Base-by-base conservation (phyloP, 2,888 invertebrate genomes). In the Aphelenchoides bicaudatus region DNA sequence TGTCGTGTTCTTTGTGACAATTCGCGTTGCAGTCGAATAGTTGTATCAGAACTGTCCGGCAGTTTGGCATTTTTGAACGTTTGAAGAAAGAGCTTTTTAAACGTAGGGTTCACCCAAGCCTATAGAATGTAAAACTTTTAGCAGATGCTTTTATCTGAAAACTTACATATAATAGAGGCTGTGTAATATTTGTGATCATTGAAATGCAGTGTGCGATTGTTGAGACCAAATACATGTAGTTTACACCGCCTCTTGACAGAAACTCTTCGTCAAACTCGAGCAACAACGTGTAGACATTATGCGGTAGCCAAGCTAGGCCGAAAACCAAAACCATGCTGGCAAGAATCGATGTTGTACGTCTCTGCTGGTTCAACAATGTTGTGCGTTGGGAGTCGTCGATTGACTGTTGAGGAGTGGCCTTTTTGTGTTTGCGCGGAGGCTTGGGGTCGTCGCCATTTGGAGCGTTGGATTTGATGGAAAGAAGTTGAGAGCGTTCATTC, bases 171-270 rank as follows among this genome's bases (percentile, higher is more conserved):
- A n/a, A n/a, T n/a, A n/a, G n/a, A n/a, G n/a, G n/a, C n/a, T n/a
- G n/a, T n/a, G n/a, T n/a, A n/a, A n/a, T n/a, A 10, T 10, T n/a
- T 21, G 65, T 71, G 6, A 56, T 55, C 68, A 67, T 67, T 19
- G 68, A 70, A 50, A 67, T 50, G 38, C 69, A 70, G 63, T 75
- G 75, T 4, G 70, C 70, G 29, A 71, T 67, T 67, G 68, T 65
- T 27, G 75, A 72, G 1, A 70, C 64, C 27, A 75, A 58, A 31
- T 75, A 75, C 5, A 70, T 73, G 56, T 72, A 69, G 60, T 74
- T 68, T n/a, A 34, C 50, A n/a, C 31, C 38, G 29, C 37, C 49
- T 10, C 34, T 30, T 19, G 10, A 10, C 43, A 6, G 25, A n/a
- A 43, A 19, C 10, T 49, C 49, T 50, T 72, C 70, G 46, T 74